Evolutionary conservation across 1,140 invertebrate genomes (phyloP).

Genomic region (Coptotermes formosanus): DNA sequence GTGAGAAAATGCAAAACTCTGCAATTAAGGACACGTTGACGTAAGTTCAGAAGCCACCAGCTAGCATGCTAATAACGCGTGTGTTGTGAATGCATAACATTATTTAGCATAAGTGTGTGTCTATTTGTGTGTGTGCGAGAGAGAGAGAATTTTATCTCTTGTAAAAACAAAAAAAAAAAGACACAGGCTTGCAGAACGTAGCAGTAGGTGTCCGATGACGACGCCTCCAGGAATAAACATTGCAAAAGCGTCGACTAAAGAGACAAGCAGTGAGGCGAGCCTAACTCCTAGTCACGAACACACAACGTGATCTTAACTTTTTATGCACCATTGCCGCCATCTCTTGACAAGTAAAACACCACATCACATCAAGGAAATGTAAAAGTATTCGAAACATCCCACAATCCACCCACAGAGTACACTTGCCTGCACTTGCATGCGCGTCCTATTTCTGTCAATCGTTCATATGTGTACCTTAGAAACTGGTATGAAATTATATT

Average conservation of each 20-base stretch:
- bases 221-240: neutral
- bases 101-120: too few species aligned
- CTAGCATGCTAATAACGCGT: too few species aligned
- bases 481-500: neutral
- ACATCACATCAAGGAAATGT: slow-evolving; percentile 3
- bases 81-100: too few species aligned
- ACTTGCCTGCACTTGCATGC: neutral
- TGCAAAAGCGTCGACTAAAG: neutral
- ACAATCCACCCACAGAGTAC: neutral
- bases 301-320: neutral
- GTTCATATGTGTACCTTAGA: neutral
- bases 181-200: neutral
- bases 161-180: neutral
- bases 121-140: too few species aligned
- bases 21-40: neutral
- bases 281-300: neutral
- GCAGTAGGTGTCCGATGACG: neutral
- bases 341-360: slow-evolving; percentile 15
- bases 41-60: neutral
- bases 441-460: slow-evolving; percentile 10
- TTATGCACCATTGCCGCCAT: neutral
- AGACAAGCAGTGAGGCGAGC: neutral
- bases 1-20: neutral
- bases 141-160: too few species aligned
- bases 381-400: neutral